Evolutionary conservation across 2,888 invertebrate genomes (phyloP).

Genomic region (Meteorus colon): DNA sequence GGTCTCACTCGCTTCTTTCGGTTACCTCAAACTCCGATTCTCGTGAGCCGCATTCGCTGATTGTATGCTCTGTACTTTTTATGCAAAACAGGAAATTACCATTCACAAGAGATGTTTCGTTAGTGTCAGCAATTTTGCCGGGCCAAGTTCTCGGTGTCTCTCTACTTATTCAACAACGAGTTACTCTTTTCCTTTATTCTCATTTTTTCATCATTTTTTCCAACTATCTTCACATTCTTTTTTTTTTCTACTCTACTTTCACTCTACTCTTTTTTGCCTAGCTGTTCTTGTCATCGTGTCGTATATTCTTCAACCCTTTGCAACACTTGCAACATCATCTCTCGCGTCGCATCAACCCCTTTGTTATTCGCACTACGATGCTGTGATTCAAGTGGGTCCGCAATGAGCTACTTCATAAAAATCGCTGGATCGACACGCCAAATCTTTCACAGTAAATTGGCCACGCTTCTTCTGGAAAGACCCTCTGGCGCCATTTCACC

Average conservation of each 20-base stretch:
- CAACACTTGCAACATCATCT: neutral
- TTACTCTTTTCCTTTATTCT: neutral
- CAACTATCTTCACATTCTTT: neutral
- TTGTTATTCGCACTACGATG: slow-evolving; percentile 3
- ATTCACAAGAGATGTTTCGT: slow-evolving; percentile 40
- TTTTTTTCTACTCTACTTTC: neutral
- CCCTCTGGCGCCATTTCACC: neutral
- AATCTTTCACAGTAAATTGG: slow-evolving; percentile 41
- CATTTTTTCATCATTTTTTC: neutral
- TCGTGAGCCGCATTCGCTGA: neutral
- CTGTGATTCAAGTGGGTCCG: slow-evolving; percentile 14
- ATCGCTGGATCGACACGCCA: slow-evolving; percentile 40
- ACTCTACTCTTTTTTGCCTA: slow-evolving; percentile 13
- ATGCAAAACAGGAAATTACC: slow-evolving; percentile 40
- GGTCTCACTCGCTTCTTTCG: neutral
- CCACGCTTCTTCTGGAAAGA: slow-evolving; percentile 7
- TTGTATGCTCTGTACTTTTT: slow-evolving; percentile 27
- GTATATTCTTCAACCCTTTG: slow-evolving; percentile 3
- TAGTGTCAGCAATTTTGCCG: slow-evolving; percentile 39
- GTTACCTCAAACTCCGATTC: neutral
- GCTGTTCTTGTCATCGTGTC: slow-evolving; percentile 8
- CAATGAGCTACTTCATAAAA: slow-evolving; percentile 40
- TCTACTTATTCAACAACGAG: neutral
- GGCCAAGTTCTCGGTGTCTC: slow-evolving; percentile 24
- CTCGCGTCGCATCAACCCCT: slow-evolving; percentile 7